Conservation (phyloP, 1,140 invertebrate species). For the Solen grandis region DNA sequence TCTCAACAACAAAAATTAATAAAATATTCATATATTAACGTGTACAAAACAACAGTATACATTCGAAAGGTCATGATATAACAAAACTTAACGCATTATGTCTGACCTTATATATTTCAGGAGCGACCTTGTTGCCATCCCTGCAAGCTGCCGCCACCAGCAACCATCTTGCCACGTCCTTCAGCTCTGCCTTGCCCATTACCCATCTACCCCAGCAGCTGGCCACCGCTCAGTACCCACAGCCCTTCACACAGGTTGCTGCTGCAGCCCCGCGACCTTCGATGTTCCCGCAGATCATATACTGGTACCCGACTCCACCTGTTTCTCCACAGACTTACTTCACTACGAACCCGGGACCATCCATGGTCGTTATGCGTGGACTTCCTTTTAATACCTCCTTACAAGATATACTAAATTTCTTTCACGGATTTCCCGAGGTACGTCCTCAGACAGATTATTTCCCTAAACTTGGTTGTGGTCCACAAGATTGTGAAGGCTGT, state of each 20-base stretch:
- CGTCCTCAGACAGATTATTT: constrained; percentile 60
- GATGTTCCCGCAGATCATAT: constrained; percentile 75
- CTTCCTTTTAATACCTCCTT: constrained; percentile 80
- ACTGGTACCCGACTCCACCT: constrained; percentile 95
- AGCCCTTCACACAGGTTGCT: constrained; percentile 55
- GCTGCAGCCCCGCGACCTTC: constrained; percentile 60
- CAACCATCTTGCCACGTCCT: constrained; percentile 46
- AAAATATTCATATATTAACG: no score
- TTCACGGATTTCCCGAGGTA: constrained; percentile 82
- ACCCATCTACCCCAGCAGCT: constrained; percentile 71
- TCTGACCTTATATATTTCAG: no score
- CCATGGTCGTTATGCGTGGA: constrained; percentile 82
- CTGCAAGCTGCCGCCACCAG: constrained; percentile 36
- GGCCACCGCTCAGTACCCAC: constrained; percentile 59
- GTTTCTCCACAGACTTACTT: constrained; percentile 88
- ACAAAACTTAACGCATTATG: no score
- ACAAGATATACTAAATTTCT: constrained; percentile 81
- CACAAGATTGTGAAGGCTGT: no score
- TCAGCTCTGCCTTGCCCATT: constrained; percentile 50
- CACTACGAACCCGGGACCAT: constrained; percentile 82
- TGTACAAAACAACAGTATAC: no score
- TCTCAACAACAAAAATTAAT: no score
- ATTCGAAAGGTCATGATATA: no score
- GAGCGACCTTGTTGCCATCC: constrained; percentile 20
- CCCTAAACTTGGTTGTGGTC: no score